These are phyloP conservation scores for Drosophila santomea DNA, from an alignment of 1,140 invertebrate species.

Conservation along the genomic window DNA sequence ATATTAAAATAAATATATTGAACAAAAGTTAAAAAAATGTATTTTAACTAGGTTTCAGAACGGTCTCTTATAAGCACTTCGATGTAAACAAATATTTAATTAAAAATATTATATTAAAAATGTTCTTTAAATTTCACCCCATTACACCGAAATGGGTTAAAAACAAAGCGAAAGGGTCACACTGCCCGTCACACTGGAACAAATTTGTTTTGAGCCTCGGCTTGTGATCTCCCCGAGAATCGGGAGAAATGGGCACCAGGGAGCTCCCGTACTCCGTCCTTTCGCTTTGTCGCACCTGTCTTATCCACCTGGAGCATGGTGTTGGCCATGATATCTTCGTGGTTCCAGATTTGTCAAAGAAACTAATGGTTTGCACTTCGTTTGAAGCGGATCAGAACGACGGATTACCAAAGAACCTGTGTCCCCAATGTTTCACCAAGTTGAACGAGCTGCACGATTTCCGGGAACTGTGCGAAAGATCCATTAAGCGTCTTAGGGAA, in stretches of 20 bases:
- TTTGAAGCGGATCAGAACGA: slow-evolving; percentile 60
- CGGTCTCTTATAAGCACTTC: background rate
- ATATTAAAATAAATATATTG: too few relatives aligned
- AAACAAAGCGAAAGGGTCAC: background rate
- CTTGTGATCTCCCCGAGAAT: slow-evolving; percentile 7
- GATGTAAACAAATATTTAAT: too few relatives aligned
- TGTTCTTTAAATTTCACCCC: background rate
- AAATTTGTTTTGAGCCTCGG: slow-evolving; percentile 29
- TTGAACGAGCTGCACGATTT: slow-evolving; percentile 72
- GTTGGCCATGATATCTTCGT: slow-evolving; percentile 60
- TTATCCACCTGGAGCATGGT: slow-evolving; percentile 48
- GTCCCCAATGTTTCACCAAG: slow-evolving; percentile 49
- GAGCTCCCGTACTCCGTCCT: slow-evolving; percentile 30
- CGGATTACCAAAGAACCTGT: slow-evolving; percentile 66
- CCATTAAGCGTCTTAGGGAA: slow-evolving; percentile 59
- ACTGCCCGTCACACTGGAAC: slow-evolving; percentile 19
- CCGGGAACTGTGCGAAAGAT: slow-evolving; percentile 52
- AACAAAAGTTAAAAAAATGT: too few relatives aligned
- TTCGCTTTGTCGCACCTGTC: slow-evolving; percentile 72
- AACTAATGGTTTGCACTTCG: slow-evolving; percentile 57
- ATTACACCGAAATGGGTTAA: background rate
- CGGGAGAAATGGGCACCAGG: slow-evolving; percentile 20
- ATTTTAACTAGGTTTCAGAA: too few relatives aligned
- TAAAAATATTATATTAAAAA: background rate
- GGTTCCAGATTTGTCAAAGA: slow-evolving; percentile 61